Conservation (phyloP, 2,888 invertebrate species). For the Rambutsinella grinnellia region DNA sequence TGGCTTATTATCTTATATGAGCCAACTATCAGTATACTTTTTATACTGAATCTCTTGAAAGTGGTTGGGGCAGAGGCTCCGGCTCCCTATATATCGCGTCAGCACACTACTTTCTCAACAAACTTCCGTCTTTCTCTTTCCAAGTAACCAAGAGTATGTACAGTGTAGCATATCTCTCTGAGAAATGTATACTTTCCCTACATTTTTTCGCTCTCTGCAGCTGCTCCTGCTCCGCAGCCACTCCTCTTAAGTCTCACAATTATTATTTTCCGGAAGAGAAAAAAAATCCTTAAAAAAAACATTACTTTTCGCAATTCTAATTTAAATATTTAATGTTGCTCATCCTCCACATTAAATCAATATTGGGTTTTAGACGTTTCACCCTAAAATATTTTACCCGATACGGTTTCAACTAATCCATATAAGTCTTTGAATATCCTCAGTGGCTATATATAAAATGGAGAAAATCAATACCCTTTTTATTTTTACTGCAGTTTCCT, state of each 20-base stretch:
- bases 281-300: no score
- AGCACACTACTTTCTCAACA: background rate
- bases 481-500: background rate
- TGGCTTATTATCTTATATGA: no score
- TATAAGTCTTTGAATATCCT: no score
- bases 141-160: background rate
- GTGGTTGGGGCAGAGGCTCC: no score
- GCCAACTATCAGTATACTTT: no score
- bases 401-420: no score
- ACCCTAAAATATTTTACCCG: no score
- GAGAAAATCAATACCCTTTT: background rate
- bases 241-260: conserved; percentile 12
- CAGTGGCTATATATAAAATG: background rate
- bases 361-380: background rate
- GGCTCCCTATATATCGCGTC: background rate
- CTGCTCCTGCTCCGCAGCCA: conserved; percentile 37
- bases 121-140: background rate
- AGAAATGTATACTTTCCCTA: conserved; percentile 3
- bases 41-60: no score
- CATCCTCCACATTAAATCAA: background rate
- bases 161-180: background rate
- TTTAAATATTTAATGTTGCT: no score
- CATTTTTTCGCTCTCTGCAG: conserved; percentile 18
- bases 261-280: background rate
- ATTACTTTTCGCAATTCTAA: no score